Percentiles rank a stretch among this genome's conserved stretches.
Conservation (phyloP, 2,888 invertebrate genomes). For the Drosophila gaucha region DNA sequence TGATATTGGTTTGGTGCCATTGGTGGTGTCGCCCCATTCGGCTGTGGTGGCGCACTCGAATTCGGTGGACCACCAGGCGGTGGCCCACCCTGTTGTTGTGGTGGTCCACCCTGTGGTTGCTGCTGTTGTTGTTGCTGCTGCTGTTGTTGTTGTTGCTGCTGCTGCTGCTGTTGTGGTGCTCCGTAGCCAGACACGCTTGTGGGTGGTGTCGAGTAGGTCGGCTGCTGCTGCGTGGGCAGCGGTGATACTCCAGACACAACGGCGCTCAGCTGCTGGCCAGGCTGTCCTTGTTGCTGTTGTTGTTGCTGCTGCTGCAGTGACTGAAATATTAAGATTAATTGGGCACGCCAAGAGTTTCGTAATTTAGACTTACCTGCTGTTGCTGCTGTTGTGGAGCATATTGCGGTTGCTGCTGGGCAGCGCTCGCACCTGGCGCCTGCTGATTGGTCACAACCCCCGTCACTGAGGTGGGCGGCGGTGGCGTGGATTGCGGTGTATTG, state of each 20-base stretch:
- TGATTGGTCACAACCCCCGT: slow-evolving; percentile 62
- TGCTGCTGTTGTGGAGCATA: slow-evolving; percentile 65
- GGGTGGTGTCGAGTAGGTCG: slow-evolving; percentile 83
- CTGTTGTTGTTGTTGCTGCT: slow-evolving; percentile 53
- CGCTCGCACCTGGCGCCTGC: slow-evolving; percentile 46
- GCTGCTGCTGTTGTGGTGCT: slow-evolving; percentile 74
- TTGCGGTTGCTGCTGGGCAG: slow-evolving; percentile 58
- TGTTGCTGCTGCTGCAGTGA: slow-evolving; percentile 67
- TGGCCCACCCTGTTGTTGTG: slow-evolving; percentile 71
- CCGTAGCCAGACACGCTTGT: slow-evolving; percentile 76
- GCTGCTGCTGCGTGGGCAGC: slow-evolving; percentile 78
- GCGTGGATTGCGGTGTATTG: slow-evolving; percentile 76
- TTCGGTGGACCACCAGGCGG: slow-evolving; percentile 81
- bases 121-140: slow-evolving; percentile 74
- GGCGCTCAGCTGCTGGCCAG: slow-evolving; percentile 50
- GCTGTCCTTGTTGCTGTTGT: slow-evolving; percentile 44
- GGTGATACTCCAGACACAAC: slow-evolving; percentile 82
- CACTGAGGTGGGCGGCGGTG: slow-evolving; percentile 63
- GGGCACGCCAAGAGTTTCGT: too few relatives aligned
- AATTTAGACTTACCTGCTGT: slow-evolving; percentile 40
- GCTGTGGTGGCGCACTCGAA: slow-evolving; percentile 82
- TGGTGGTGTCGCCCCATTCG: slow-evolving; percentile 82
- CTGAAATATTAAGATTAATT: slow-evolving; percentile 13
- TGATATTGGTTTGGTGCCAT: slow-evolving; percentile 84
- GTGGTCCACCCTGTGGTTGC: slow-evolving; percentile 50